Percentiles rank a stretch among this genome's conserved stretches.
These are phyloP conservation scores for Harlomillsia oculata DNA, from an alignment of 1,140 invertebrate species.

Conservation along the genomic window DNA sequence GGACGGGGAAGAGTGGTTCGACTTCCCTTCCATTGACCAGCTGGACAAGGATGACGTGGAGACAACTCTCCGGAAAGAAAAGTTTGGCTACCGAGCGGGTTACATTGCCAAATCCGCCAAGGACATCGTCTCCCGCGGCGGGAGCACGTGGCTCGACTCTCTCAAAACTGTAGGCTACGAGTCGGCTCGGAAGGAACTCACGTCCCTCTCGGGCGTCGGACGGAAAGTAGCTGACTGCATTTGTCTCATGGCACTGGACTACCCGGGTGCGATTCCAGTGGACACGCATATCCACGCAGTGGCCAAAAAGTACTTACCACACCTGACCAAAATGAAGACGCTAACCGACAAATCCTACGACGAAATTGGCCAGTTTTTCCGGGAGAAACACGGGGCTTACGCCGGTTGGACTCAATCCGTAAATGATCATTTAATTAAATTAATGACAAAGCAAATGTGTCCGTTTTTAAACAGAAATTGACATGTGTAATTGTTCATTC, in stretches of 20 bases:
- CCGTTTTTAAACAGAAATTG: no score
- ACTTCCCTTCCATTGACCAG: constrained; percentile 66
- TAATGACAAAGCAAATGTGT: no score
- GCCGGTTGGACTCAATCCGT: constrained; percentile 95
- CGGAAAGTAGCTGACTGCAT: constrained; percentile 97
- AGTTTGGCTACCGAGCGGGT: constrained; percentile 86
- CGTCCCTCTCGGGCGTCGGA: constrained; percentile 73
- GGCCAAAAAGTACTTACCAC: constrained; percentile 69
- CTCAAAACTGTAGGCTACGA: constrained; percentile 59
- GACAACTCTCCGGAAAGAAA: constrained; percentile 57
- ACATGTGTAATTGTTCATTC: no score
- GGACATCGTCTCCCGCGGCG: constrained; percentile 56
- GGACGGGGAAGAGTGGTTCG: constrained; percentile 57
- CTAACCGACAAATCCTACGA: constrained; percentile 73
- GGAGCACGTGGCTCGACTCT: constrained; percentile 57
- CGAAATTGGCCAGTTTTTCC: constrained; percentile 73
- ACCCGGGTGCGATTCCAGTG: constrained; percentile 80
- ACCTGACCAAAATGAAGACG: constrained; percentile 63
- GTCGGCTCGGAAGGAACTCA: constrained; percentile 61
- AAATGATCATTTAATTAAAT: constrained; percentile 39
- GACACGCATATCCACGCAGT: constrained; percentile 96
- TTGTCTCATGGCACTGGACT: constrained; percentile 89
- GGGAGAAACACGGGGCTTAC: constrained; percentile 68
- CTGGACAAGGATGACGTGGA: constrained; percentile 54
- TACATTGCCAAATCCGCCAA: constrained; percentile 67